phyloP scores from a whole-genome alignment of 35 echinoderm and acorn worm genomes.

The Ophioderma brevispina region DNA sequence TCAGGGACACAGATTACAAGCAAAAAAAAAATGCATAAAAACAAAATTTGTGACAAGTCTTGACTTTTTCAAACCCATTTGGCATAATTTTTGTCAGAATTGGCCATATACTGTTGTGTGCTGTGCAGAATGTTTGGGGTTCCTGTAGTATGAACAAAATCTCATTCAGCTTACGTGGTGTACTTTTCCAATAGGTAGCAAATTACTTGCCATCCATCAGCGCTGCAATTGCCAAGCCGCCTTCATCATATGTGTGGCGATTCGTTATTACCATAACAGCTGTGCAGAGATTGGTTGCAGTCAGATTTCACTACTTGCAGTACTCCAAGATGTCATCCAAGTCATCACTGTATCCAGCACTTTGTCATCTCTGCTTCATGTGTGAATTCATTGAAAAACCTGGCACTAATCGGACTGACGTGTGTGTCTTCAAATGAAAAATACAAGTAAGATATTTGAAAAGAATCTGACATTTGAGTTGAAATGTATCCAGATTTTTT shows the following conservation, averaged over 20 bases:
- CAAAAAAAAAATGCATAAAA: too few species aligned
- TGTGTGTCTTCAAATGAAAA: constrained; percentile 53
- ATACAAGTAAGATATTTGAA: constrained; percentile 35
- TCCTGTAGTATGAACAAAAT: too few species aligned
- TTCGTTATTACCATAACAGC: constrained; percentile 36
- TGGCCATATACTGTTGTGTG: too few species aligned
- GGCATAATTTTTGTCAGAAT: too few species aligned
- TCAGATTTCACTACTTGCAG: constrained; percentile 23
- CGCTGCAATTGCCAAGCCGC: constrained; percentile 72
- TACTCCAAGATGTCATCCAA: not conserved
- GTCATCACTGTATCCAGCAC: constrained; percentile 9
- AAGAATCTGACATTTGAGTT: not conserved
- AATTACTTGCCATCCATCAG: constrained; percentile 64
- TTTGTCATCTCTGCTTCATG: constrained; percentile 24
- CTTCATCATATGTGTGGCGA: constrained; percentile 67
- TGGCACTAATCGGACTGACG: constrained; percentile 56
- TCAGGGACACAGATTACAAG: too few species aligned
- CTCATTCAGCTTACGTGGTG: too few species aligned
- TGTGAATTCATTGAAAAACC: constrained; percentile 44
- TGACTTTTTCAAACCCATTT: too few species aligned
- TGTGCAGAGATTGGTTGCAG: constrained; percentile 8
- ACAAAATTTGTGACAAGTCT: too few species aligned
- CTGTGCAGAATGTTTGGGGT: too few species aligned
- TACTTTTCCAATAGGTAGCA: too few species aligned
- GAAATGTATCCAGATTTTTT: not conserved